These are phyloP conservation scores for Kryptopterus vitreolus DNA, from an alignment of 2,797 vertebrate genomes.

Conservation along the genomic window DNA sequence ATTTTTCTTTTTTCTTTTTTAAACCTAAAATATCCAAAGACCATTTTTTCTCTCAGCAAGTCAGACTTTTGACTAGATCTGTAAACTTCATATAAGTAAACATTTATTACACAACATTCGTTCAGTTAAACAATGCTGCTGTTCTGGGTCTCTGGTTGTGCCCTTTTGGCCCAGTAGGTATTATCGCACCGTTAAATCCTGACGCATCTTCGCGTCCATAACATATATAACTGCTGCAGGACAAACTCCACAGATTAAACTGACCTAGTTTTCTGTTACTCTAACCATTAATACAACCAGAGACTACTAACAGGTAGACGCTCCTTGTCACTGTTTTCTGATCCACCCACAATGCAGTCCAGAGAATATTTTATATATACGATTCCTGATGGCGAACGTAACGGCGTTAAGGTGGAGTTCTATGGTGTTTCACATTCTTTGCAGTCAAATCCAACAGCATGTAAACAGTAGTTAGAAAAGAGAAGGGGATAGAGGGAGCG, in stretches of 20 bases:
- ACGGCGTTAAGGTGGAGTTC: slow-evolving; percentile 15
- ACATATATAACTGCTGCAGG: neutral
- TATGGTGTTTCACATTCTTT: slow-evolving; percentile 58
- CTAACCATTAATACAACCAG: slow-evolving; percentile 25
- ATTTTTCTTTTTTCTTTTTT: slow-evolving; percentile 16
- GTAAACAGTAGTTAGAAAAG: slow-evolving; percentile 81
- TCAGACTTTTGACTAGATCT: slow-evolving; percentile 35
- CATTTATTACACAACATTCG: slow-evolving; percentile 41
- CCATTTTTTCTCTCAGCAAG: slow-evolving; percentile 26
- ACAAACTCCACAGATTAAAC: slow-evolving; percentile 7
- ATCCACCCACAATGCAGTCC: slow-evolving; percentile 21
- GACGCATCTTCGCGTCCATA: neutral
- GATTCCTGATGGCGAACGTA: slow-evolving; percentile 8
- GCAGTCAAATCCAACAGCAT: slow-evolving; percentile 69
- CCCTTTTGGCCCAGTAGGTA: slow-evolving; percentile 19
- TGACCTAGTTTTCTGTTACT: neutral
- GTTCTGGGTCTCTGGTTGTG: slow-evolving; percentile 32
- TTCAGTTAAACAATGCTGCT: slow-evolving; percentile 49
- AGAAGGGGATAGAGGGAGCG: slow-evolving; percentile 23
- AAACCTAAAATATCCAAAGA: slow-evolving; percentile 34
- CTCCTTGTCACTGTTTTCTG: slow-evolving; percentile 13
- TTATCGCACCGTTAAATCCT: slow-evolving; percentile 13
- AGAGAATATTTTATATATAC: slow-evolving; percentile 25
- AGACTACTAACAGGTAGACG: slow-evolving; percentile 24
- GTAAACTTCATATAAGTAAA: slow-evolving; percentile 47